Evolutionary conservation across 2,888 invertebrate species (phyloP).

Genomic region (Platycheirus rosarum): DNA sequence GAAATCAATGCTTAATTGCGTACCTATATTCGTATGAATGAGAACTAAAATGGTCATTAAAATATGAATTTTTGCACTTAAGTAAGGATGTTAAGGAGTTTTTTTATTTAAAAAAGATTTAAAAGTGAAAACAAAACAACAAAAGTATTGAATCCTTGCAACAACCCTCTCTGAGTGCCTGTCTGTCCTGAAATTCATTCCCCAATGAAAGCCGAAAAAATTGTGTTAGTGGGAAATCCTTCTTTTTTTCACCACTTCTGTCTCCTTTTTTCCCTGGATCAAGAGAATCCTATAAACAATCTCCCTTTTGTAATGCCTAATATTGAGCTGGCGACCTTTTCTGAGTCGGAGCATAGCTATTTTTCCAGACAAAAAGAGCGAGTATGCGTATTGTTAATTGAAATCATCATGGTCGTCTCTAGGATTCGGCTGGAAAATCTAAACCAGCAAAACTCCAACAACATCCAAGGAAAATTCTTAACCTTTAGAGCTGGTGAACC

Average conservation of each 20-base stretch:
- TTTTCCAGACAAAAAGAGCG: slow-evolving; percentile 20
- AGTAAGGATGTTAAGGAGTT: too few relatives aligned
- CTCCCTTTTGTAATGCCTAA: not conserved
- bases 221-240: not conserved
- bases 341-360: not conserved
- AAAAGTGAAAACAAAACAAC: too few relatives aligned
- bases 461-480: slow-evolving; percentile 12
- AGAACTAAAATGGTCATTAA: too few relatives aligned
- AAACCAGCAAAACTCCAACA: not conserved
- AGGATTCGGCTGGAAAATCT: too few relatives aligned
- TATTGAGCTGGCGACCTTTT: not conserved
- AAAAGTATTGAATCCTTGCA: too few relatives aligned
- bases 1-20: too few relatives aligned
- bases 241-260: not conserved
- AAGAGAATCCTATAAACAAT: not conserved
- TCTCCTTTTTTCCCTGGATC: not conserved
- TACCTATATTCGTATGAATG: too few relatives aligned
- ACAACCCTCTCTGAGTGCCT: too few relatives aligned
- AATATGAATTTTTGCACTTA: too few relatives aligned
- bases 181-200: too few relatives aligned
- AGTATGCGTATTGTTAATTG: slow-evolving; percentile 31
- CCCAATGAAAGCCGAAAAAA: not conserved
- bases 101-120: too few relatives aligned
- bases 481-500: slow-evolving; percentile 38
- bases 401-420: not conserved